Base-by-base conservation (phyloP, 2,797 vertebrate genomes). In the Caiman crocodilus region DNA sequence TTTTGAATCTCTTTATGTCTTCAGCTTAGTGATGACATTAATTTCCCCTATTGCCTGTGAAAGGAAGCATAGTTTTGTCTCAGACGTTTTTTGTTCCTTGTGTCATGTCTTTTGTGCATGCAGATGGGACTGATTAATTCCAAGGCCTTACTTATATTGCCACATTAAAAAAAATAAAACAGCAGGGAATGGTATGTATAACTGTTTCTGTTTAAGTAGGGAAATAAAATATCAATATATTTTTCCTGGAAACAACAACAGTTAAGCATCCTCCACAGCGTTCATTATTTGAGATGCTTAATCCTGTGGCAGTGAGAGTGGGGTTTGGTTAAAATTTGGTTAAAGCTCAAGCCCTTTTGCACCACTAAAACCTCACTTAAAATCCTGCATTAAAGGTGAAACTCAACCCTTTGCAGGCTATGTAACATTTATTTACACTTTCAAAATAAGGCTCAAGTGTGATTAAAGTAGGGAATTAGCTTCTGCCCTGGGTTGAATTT, bases 1-100 rank as follows among this genome's bases (percentile, higher is more conserved):
- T 98, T 98, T 98, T 97, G 97, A 98, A 97, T 98, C 97, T 97
- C 97, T 98, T 98, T 98, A 98, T 98, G 97, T 98, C 97, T 98
- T 98, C 97, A 98, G 96, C 94, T 94, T 97, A 97, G 96, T 94
- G 97, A 98, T 98, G 98, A 98, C 98, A 98, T 98, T 98, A 98
- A 98, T 98, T 98, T 98, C 97, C 97, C 97, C 97, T 83, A 96
- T 90, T 97, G 97, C 97, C 94, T 97, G 96, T 98, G 97, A 98
- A 98, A 98, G 92, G 96, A 97, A 97, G 96, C 95, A 87, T 82
- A 96, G 97, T 97, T 98, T 97, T 98, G 96, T 98, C 97, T 98
- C 96, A 97, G 97, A 97, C 55, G 50, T 90, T 97, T 97, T 97
- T 98, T 98, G 95, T 98, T 97, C 97, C 76, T 58, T 82, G 30